phyloP scores from a whole-genome alignment of 2,113 vertebrate species.

The Ascaphus truei region DNA sequence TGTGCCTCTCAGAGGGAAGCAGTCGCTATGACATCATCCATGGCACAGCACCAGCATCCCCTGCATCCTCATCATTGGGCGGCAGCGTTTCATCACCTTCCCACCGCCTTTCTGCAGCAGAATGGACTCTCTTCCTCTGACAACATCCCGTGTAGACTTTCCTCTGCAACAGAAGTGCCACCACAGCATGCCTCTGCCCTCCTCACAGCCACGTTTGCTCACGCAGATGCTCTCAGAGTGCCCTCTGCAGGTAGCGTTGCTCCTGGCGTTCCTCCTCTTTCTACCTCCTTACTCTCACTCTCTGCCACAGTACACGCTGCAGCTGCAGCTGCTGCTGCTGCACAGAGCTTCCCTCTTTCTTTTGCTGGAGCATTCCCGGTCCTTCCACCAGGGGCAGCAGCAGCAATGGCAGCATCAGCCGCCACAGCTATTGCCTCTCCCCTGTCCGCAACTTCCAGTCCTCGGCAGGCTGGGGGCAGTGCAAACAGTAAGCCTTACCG shows the following conservation, averaged over 20 bases:
- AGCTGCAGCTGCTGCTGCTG: slow-evolving; percentile 64
- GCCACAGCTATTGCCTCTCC: slow-evolving; percentile 69
- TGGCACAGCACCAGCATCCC: slow-evolving; percentile 63
- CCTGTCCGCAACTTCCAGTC: slow-evolving; percentile 58
- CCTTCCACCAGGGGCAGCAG: slow-evolving; percentile 64
- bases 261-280: slow-evolving; percentile 71
- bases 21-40: slow-evolving; percentile 71
- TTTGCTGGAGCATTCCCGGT: slow-evolving; percentile 73
- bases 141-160: slow-evolving; percentile 59
- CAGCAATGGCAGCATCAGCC: slow-evolving; percentile 53
- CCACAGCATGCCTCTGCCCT: slow-evolving; percentile 61
- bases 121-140: slow-evolving; percentile 65
- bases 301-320: slow-evolving; percentile 78
- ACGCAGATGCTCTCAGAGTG: slow-evolving; percentile 69
- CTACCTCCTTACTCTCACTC: slow-evolving; percentile 80
- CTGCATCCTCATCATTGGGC: slow-evolving; percentile 81
- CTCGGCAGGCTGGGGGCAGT: slow-evolving; percentile 62
- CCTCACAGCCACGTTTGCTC: slow-evolving; percentile 73
- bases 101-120: slow-evolving; percentile 67
- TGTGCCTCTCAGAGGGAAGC: slow-evolving; percentile 86
- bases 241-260: slow-evolving; percentile 64
- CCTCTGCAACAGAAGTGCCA: slow-evolving; percentile 53
- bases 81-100: slow-evolving; percentile 72
- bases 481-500: slow-evolving; percentile 75
- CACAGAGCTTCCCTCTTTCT: slow-evolving; percentile 78